Evolutionary conservation across 2,797 vertebrate genomes (phyloP), one percentile per base, ranked within the genome.

Genomic region (Sebastes ruberrimus): DNA sequence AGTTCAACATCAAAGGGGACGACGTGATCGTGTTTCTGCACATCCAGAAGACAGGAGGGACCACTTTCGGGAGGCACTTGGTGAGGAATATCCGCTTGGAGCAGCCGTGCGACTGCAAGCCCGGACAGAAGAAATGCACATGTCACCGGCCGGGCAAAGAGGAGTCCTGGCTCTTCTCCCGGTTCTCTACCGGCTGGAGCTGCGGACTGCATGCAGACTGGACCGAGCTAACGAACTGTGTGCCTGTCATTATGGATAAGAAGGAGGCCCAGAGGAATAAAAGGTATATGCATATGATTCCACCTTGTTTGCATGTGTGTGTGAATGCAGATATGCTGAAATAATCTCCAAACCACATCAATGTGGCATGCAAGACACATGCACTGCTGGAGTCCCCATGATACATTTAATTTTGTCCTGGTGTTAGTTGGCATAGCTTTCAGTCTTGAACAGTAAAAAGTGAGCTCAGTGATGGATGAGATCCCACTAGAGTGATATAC

Each of bases 31-130:
- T 98, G 60, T 99, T 99, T 84, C 89, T 99, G 76, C 98, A 99
- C 96, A 99, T 99, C 93, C 98, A 99, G 94, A 99, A 99, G 93
- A 99, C 98, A 2, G 98, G 98, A 2, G 98, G 98, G 22, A 99
- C 98, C 86, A 99, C 98, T 25, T 99, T 99, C 92, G 98, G 98
- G 56, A 92, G 98, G 63, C 98, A 99, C 90, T 89, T 99, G 94
- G 98, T 99, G 88, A 96, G 97, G 95, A 99, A 99, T 96, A 99
- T 99, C 82, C 97, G 94, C 32, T 92, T 99, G 95, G 98, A 99
- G 94, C 97, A 97, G 91, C 98, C 98, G 7, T 99, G 98, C 82
- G 96, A 97, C 91, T 99, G 98, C 93, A 97, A 97, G 46, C 94
- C 97, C 0, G 98, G 98, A 2, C 98, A 99, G 96, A 99, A 99